These are phyloP conservation scores for Trichomalopsis sarcophagae DNA, from an alignment of 1,140 invertebrate species.

Conservation along the genomic window DNA sequence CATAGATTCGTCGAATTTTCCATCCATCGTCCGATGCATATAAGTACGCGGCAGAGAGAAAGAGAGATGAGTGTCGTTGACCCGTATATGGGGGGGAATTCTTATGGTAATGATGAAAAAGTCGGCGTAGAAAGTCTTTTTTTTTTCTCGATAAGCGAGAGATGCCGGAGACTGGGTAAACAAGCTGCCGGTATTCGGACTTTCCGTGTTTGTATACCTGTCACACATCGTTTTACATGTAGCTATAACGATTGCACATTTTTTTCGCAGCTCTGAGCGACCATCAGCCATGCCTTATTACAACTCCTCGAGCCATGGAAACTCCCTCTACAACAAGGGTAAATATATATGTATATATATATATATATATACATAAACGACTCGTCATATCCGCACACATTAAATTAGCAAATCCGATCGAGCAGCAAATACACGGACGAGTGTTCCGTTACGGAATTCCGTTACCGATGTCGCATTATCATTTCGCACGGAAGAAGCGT, in stretches of 20 bases:
- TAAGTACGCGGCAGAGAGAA: background rate
- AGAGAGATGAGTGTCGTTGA: constrained; percentile 30
- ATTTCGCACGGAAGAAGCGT: background rate
- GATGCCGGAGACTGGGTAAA: too few relatives aligned
- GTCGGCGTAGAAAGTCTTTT: constrained; percentile 6
- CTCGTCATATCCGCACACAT: too few relatives aligned
- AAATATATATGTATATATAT: too few relatives aligned
- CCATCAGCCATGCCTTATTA: constrained; percentile 45
- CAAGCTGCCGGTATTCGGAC: too few relatives aligned
- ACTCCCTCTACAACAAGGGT: constrained; percentile 49
- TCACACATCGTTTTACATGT: background rate
- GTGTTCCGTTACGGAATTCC: background rate
- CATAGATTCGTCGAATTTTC: background rate
- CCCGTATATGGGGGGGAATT: constrained; percentile 30
- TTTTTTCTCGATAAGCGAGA: background rate
- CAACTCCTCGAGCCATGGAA: constrained; percentile 40
- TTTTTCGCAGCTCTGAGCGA: constrained; percentile 28
- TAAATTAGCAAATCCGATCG: background rate
- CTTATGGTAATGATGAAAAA: constrained; percentile 45
- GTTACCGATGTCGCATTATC: background rate
- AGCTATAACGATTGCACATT: background rate
- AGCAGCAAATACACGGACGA: background rate
- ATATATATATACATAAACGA: too few relatives aligned
- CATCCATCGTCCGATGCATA: background rate
- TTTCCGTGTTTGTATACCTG: background rate